Evolutionary conservation across 1,140 invertebrate species (phyloP), one percentile per base, ranked within the genome.

Genomic region (Heterodera carotae): DNA sequence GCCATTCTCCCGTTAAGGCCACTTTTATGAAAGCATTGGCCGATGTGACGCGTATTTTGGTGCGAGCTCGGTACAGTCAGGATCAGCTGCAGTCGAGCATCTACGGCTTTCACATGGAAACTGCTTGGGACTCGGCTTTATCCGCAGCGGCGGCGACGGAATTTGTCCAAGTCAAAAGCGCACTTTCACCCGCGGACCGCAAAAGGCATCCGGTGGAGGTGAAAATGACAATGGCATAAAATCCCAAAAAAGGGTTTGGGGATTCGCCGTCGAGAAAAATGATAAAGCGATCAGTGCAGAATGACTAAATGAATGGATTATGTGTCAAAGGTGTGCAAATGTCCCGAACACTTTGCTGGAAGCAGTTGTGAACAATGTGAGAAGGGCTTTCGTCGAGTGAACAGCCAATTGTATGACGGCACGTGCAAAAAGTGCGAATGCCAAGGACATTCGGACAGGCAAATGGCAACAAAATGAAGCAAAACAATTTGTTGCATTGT

Each of bases 21-120:
- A 92, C 97, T 84, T 92, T 98, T 84, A 91, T 98, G 86, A 91
- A 92, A 33, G 91, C 95, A 1, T 88, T 98, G n/a, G 90, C 92
- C 6, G 91, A 94, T 81, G 84, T 99, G 0, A 91, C 92, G 77
- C 89, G 92, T 36, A 84, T 98, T 22, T 90, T 98, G 82, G 91
- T 98, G 33, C 90, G 95, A 72, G 94, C 94, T 0, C 93, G 94
- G 73, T 98, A 93, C 88, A 94, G 97, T 87, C 93, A 93, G 0
- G 94, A 96, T 87, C 96, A 99, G 89, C 92, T 94, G 76, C 94
- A 96, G 89, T 93, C 92, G 56, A 91, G 90, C 91, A 76, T 80
- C 31, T 74, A 74, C 39, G 75, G 73, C 3, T 48, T 60, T n/a
- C 72, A 56, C 43, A 74, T 72, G 76, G 69, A 31, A 29, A 69